phyloP scores from a whole-genome alignment of 1,140 invertebrate species.

The Drosophila ohnishii region DNA sequence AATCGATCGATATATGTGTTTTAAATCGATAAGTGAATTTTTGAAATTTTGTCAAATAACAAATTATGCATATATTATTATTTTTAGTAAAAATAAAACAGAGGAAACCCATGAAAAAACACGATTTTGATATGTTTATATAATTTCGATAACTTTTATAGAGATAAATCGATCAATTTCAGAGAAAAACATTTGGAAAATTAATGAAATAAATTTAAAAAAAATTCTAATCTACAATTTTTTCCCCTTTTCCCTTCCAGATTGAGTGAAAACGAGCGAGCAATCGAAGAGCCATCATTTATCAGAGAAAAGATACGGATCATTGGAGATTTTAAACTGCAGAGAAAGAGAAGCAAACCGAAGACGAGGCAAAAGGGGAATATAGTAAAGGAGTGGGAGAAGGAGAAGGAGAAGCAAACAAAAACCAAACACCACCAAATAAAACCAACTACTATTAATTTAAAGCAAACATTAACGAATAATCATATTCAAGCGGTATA shows the following conservation, averaged over 20 bases:
- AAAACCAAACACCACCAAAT: conserved; percentile 83
- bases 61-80: too few relatives aligned
- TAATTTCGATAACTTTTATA: not conserved
- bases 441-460: conserved; percentile 83
- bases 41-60: too few relatives aligned
- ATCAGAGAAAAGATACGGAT: conserved; percentile 47
- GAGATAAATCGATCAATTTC: not conserved
- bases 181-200: not conserved
- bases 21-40: not conserved
- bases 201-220: too few relatives aligned
- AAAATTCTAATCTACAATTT: not conserved
- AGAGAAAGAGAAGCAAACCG: not conserved
- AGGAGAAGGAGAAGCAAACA: conserved; percentile 21
- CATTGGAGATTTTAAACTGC: conserved; percentile 44
- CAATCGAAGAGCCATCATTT: conserved; percentile 81
- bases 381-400: conserved; percentile 3
- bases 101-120: not conserved
- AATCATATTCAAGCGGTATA: conserved; percentile 80
- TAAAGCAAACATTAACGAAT: conserved; percentile 72
- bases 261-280: conserved; percentile 79
- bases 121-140: not conserved
- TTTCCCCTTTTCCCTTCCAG: conserved; percentile 20
- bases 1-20: not conserved
- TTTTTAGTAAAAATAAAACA: not conserved
- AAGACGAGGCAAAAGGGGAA: conserved; percentile 1